Base-by-base conservation (phyloP, 2,797 vertebrate species). In the Phataginus tetradactyla region DNA sequence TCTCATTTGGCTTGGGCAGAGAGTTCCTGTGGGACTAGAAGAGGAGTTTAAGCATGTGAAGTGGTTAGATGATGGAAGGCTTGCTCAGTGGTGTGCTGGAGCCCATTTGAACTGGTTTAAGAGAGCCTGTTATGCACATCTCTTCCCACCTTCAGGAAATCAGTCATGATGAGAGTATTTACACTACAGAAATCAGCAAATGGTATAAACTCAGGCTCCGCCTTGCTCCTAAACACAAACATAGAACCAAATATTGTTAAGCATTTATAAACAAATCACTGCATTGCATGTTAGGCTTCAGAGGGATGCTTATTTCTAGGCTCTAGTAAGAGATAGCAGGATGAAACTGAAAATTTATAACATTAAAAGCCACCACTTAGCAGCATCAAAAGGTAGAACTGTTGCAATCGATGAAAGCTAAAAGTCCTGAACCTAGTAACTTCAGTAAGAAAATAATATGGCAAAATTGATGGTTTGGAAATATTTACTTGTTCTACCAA, bases 401-500 rank as follows among this genome's bases (percentile, higher is more conserved):
- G 63, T 66, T 69, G 25, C 25, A 86, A 42, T 68, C 83, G 88
- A 57, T 57, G 86, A 51, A 83, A 90, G 57, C 57, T 79, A 83
- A 93, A 86, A 92, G 10, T 64, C 69, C 27, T 51, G 55, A 89
- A 74, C 7, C 49, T 51, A 91, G 57, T 89, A 86, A 68, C 74
- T 93, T 68, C n/a, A 77, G 18, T 90, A 78, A 95, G 83, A 94
- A 90, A 85, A 81, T 81, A 64, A 51, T 29, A 51, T 57, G 37
- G 27, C 32, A 83, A 45, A 95, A 87, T 64, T 68, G 64, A 75
- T 55, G 64, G 25, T 79, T 91, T 91, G 45, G 21, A 23, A 89
- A 86, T 37, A 85, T 34, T 34, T 71, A 8, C 32, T 75, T 94
- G 12, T 71, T 88, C 42, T 57, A 29, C 18, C 59, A 39, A 13